A percentile compares a stretch with the other conserved stretches of the same genome.
These are phyloP conservation scores for Antennarius maculatus DNA, from an alignment of 2,797 vertebrate genomes.

Conservation along the genomic window DNA sequence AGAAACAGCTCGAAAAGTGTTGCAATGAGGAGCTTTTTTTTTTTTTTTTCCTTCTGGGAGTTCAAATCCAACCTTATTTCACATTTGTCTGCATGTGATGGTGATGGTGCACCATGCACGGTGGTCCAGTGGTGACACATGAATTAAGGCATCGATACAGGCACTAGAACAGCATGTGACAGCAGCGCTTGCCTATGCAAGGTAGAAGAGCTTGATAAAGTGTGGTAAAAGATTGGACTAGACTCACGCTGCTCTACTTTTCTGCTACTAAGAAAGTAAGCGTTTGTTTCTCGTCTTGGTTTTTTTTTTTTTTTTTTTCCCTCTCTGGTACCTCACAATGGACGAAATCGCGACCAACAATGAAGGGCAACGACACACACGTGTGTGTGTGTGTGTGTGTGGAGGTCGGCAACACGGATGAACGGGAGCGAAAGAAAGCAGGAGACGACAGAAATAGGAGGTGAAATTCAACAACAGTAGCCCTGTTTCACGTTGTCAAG, in stretches of 20 bases:
- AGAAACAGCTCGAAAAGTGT: conserved; percentile 3
- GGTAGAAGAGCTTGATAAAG: conserved; percentile 57
- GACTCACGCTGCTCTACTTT: conserved; percentile 43
- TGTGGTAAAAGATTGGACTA: conserved; percentile 48
- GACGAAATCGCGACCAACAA: conserved; percentile 42
- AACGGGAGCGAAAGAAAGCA: conserved; percentile 43
- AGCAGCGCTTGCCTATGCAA: conserved; percentile 59
- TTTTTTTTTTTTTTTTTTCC: conserved; percentile 41
- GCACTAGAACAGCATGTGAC: conserved; percentile 77
- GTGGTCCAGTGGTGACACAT: conserved; percentile 59
- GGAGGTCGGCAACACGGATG: conserved; percentile 36
- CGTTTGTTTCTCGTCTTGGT: conserved; percentile 30
- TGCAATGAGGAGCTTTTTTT: conserved; percentile 16
- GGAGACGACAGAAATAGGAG: conserved; percentile 56
- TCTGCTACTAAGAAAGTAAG: conserved; percentile 28
- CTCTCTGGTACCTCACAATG: conserved; percentile 57
- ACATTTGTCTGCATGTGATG: conserved; percentile 45
- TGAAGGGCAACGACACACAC: conserved; percentile 32
- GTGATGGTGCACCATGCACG: conserved; percentile 45
- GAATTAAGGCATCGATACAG: conserved; percentile 83
- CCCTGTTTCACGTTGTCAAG: conserved; percentile 69
- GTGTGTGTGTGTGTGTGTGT: conserved; percentile 23
- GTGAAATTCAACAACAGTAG: conserved; percentile 66
- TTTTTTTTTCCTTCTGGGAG: conserved; percentile 1
- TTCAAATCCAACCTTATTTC: conserved; percentile 35